Evolutionary conservation across 2,113 vertebrate genomes (phyloP).

Genomic region (Meleagris gallopavo): DNA sequence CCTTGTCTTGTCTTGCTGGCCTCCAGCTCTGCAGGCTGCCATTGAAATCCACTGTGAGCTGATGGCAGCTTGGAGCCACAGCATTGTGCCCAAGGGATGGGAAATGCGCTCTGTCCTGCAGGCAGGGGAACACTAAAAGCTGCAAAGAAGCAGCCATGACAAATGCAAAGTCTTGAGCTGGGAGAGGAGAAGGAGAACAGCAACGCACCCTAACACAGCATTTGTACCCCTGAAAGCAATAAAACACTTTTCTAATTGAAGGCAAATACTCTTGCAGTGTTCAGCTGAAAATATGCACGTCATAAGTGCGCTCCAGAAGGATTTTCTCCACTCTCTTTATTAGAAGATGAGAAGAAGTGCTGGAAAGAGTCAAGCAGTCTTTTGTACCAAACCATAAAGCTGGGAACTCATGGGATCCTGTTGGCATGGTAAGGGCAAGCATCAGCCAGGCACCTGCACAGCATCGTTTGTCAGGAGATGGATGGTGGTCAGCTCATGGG

Average conservation of each 20-base stretch:
- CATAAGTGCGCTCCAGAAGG: neutral
- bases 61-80: neutral
- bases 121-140: neutral
- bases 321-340: neutral
- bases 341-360: neutral
- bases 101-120: too few relatives aligned
- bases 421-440: neutral
- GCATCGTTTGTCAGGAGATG: neutral
- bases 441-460: neutral
- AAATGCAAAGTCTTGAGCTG: neutral
- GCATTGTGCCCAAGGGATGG: neutral
- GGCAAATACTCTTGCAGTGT: neutral
- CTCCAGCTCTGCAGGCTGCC: neutral
- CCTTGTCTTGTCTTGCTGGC: neutral
- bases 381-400: neutral
- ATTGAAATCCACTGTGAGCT: neutral
- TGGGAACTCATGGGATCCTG: accelerated
- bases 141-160: neutral
- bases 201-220: neutral
- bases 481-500: accelerated
- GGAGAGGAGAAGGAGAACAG: neutral
- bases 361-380: neutral
- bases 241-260: neutral
- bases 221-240: neutral
- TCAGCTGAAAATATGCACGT: neutral